A percentile compares a stretch with the other conserved stretches of the same genome.
These are phyloP conservation scores for Busseola fusca DNA, from an alignment of 2,888 invertebrate genomes.

Conservation along the genomic window DNA sequence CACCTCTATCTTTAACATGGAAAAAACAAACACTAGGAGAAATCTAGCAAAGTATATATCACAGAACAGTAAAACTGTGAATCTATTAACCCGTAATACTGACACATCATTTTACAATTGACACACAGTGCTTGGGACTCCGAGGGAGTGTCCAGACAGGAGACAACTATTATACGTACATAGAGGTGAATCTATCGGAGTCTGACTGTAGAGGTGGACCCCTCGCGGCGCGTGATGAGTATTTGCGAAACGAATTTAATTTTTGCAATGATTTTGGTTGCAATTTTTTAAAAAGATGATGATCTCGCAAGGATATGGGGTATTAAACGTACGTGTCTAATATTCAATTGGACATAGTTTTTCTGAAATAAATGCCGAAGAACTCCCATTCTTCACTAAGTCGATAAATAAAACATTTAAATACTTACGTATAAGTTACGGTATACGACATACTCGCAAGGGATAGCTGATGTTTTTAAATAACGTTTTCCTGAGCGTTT, in stretches of 20 bases:
- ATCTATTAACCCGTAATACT: constrained; percentile 9
- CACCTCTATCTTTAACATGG: background rate
- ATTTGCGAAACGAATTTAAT: background rate
- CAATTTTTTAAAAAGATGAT: background rate
- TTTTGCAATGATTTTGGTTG: background rate
- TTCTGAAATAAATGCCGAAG: background rate
- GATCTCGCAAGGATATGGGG: background rate
- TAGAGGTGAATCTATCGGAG: constrained; percentile 25
- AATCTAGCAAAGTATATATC: background rate
- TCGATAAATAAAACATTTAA: background rate
- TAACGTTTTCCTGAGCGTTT: constrained; percentile 31
- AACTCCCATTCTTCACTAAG: background rate
- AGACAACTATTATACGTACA: constrained; percentile 5
- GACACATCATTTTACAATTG: constrained; percentile 42
- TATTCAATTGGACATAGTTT: background rate
- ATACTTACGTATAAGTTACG: constrained; percentile 23
- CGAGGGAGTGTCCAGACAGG: constrained; percentile 38
- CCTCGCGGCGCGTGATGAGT: background rate
- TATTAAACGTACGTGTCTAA: background rate
- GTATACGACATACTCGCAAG: constrained; percentile 42
- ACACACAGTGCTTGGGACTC: constrained; percentile 8
- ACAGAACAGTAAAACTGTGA: background rate
- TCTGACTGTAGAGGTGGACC: constrained; percentile 35
- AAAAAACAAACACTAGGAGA: background rate
- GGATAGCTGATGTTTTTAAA: constrained; percentile 10